phyloP scores from a whole-genome alignment of 2,888 invertebrate species.

The Nemotelus pantherinus region DNA sequence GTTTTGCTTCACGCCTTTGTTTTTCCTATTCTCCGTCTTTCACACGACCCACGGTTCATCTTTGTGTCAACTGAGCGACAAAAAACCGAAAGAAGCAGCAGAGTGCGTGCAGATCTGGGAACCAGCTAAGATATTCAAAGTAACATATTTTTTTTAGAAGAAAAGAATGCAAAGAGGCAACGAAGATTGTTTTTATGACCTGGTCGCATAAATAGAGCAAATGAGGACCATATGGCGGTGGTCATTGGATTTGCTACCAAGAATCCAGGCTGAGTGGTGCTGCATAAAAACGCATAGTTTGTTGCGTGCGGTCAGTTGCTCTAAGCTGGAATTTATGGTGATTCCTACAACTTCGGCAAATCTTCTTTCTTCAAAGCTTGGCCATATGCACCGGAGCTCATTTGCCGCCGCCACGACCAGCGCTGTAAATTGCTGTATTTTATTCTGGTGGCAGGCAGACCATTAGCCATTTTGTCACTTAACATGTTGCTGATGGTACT shows the following conservation, averaged over 20 bases:
- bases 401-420: too few relatives aligned
- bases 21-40: not conserved
- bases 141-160: not conserved
- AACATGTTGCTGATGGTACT: not conserved
- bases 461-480: conserved; percentile 1
- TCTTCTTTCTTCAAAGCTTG: too few relatives aligned
- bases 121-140: not conserved
- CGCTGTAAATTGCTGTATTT: too few relatives aligned
- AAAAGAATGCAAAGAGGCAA: not conserved
- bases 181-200: not conserved
- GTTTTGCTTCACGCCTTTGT: too few relatives aligned
- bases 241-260: too few relatives aligned
- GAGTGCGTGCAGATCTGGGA: not conserved
- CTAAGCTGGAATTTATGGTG: too few relatives aligned
- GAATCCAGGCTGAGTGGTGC: too few relatives aligned
- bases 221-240: not conserved
- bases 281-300: too few relatives aligned
- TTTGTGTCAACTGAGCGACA: not conserved
- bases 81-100: not conserved
- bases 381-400: too few relatives aligned
- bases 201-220: not conserved
- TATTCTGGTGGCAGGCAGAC: not conserved
- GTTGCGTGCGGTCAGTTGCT: too few relatives aligned
- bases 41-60: not conserved
- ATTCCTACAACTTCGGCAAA: too few relatives aligned